Base-by-base conservation (phyloP, 2,888 invertebrate genomes). In the Phengaris alcon region DNA sequence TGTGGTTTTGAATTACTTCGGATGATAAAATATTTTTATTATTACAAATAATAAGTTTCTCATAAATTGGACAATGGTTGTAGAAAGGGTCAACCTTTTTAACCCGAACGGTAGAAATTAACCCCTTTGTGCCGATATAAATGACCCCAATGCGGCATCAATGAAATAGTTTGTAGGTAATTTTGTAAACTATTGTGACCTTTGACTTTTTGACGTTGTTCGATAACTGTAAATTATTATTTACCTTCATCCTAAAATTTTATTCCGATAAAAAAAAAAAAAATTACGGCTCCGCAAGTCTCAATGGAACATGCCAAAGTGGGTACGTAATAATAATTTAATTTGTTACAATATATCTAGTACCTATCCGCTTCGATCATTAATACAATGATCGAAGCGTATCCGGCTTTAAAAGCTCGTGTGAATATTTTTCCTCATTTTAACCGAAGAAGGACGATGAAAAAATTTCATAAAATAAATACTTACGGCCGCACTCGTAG, bases 61-160 rank as follows among this genome's bases (percentile, higher is more conserved):
- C 80, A 85, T 88, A 86, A 88, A 89, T 87, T 87, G 85, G 85
- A 86, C 85, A 84, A 81, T 80, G 83, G 85, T 87, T 84, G 85
- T 85, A 90, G 90, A 85, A 90, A 89, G 89, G 91, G 91, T 91
- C 91, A 92, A 80, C 80, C 75, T 82, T 80, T 81, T 81, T 81
- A 79, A 76, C 76, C 69, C 74, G 80, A 83, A 80, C 80, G 81
- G 82, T 79, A 80, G 83, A 87, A 88, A 85, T 87, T 86, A 85
- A 81, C 77, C 79, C 81, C 79, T 84, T 88, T 87, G 86, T 88
- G 86, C 86, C 82, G 70, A 78, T 57, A 79, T 77, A 77, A 80
- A 80, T 87, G 86, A 85, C 86, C 85, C 85, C 79, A 54, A 72
- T 54, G 6, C 35, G 35, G 35, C 51, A 70, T 80, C 81, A 81